phyloP scores from a whole-genome alignment of 2,113 vertebrate genomes.

The Odocoileus hemionus region DNA sequence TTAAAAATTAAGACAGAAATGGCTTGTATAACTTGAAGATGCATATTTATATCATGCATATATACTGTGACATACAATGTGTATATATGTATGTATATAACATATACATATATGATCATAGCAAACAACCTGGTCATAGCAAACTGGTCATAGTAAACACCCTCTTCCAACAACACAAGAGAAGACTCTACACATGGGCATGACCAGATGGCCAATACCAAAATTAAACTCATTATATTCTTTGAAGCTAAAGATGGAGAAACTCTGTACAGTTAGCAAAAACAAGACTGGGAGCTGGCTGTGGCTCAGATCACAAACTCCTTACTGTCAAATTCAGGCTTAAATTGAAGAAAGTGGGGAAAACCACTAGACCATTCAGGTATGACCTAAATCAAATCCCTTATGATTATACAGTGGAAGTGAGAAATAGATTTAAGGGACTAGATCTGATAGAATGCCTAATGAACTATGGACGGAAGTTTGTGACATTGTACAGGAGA shows the following conservation, averaged over 20 bases:
- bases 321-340: not conserved
- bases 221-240: not conserved
- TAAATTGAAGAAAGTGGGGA: not conserved
- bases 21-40: not conserved
- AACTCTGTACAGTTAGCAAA: not conserved
- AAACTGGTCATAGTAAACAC: not conserved
- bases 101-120: not conserved
- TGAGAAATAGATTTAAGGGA: not conserved
- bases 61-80: not conserved
- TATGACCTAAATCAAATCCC: not conserved
- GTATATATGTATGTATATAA: not conserved
- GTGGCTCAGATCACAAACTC: not conserved
- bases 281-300: not conserved
- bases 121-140: not conserved
- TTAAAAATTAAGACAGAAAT: not conserved
- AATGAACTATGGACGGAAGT: not conserved
- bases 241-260: not conserved
- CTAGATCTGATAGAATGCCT: not conserved
- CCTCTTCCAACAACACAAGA: not conserved
- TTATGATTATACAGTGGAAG: not conserved
- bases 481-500: not conserved
- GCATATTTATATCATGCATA: not conserved
- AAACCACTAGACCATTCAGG: not conserved
- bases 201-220: rapidly evolving
- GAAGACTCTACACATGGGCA: not conserved